Evolutionary conservation across 1,140 invertebrate genomes (phyloP).

Genomic region (Drosophila repleta): DNA sequence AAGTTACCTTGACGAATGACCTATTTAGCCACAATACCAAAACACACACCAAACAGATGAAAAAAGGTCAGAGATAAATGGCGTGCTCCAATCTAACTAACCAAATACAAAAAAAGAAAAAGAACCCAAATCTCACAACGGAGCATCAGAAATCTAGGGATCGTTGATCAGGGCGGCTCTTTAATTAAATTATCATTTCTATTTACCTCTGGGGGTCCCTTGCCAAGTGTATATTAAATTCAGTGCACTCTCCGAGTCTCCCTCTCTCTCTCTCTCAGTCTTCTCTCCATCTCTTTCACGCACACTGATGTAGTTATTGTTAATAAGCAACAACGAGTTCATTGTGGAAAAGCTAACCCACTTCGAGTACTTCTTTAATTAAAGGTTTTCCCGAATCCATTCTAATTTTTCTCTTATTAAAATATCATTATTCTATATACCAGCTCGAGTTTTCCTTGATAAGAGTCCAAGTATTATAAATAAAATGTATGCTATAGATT

Average conservation of each 20-base stretch:
- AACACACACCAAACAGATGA: constrained; percentile 33
- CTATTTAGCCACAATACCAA: constrained; percentile 76
- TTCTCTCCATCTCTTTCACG: neutral
- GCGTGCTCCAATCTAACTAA: constrained; percentile 29
- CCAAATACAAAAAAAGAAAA: constrained; percentile 19
- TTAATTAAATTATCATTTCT: constrained; percentile 50
- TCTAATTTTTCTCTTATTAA: too few relatives aligned
- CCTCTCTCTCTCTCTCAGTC: neutral
- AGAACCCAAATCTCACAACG: constrained; percentile 6
- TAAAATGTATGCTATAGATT: too few relatives aligned
- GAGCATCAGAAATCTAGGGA: constrained; percentile 31
- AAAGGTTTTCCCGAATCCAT: too few relatives aligned
- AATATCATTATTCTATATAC: too few relatives aligned
- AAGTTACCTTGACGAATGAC: constrained; percentile 83
- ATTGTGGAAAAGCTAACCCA: too few relatives aligned
- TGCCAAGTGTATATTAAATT: constrained; percentile 20
- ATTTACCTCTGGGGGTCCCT: constrained; percentile 10
- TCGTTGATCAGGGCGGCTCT: constrained; percentile 19
- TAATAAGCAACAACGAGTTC: too few relatives aligned
- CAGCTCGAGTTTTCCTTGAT: too few relatives aligned
- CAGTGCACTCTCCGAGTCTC: constrained; percentile 12
- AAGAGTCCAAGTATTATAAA: too few relatives aligned
- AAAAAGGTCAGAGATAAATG: constrained; percentile 77
- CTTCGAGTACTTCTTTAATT: too few relatives aligned
- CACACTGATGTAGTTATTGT: neutral